These are phyloP conservation scores for Sesamia nonagrioides DNA, from an alignment of 1,140 invertebrate genomes.

Conservation along the genomic window DNA sequence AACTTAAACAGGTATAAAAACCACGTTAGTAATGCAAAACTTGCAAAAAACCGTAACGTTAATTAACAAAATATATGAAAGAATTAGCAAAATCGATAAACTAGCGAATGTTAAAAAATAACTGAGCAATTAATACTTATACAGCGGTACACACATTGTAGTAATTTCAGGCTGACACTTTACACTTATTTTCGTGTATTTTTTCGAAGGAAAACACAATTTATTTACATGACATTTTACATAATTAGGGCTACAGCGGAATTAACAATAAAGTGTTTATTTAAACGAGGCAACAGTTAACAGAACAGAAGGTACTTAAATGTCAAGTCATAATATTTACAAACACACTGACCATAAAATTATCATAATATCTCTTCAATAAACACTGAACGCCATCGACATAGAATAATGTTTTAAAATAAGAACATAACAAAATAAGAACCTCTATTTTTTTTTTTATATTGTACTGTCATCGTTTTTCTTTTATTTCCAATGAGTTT, in stretches of 20 bases:
- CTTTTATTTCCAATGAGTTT: too few species aligned
- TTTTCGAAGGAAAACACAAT: background rate
- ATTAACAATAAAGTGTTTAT: conserved; percentile 39
- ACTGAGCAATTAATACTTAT: conserved; percentile 3
- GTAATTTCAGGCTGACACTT: conserved; percentile 37
- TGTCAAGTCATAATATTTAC: conserved; percentile 47
- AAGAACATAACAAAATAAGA: background rate
- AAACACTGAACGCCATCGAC: background rate
- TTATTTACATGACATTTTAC: conserved; percentile 47
- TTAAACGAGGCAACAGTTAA: background rate
- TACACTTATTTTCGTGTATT: conserved; percentile 36
- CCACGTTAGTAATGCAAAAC: too few species aligned
- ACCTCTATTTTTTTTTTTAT: too few species aligned
- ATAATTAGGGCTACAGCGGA: conserved; percentile 27
- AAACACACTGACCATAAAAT: conserved; percentile 18
- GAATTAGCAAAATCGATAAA: background rate
- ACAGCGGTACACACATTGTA: background rate
- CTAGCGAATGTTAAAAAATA: background rate
- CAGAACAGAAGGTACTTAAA: conserved; percentile 15
- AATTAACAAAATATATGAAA: background rate
- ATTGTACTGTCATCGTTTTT: background rate
- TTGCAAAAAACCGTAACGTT: too few species aligned
- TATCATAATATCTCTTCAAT: conserved; percentile 27
- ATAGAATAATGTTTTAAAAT: background rate
- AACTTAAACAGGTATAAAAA: too few species aligned